phyloP scores from a whole-genome alignment of 2,113 vertebrate species.

The Bujurquina vittata region DNA sequence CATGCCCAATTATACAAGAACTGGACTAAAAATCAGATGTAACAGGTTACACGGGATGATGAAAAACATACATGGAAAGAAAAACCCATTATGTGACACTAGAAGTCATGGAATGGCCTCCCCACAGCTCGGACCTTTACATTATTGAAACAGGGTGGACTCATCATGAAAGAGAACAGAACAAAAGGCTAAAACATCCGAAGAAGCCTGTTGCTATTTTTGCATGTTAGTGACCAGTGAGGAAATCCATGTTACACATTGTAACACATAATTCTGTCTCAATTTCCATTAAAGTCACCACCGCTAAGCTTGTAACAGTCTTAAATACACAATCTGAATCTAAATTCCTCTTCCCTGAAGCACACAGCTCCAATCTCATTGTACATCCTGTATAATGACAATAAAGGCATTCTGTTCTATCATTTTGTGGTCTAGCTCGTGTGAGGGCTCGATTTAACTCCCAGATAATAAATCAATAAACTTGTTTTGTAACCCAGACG shows the following conservation, averaged over 20 bases:
- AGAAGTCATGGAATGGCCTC: too few relatives aligned
- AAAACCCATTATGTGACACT: too few relatives aligned
- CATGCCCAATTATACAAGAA: too few relatives aligned
- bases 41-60: too few relatives aligned
- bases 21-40: too few relatives aligned
- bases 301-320: background rate
- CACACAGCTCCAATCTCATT: too few relatives aligned
- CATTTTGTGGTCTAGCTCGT: background rate
- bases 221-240: background rate
- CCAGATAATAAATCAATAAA: constrained; percentile 46
- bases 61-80: too few relatives aligned
- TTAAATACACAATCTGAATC: background rate
- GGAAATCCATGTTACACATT: background rate
- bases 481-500: constrained; percentile 41
- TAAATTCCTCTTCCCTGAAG: constrained; percentile 14
- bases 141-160: background rate
- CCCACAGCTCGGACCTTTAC: background rate
- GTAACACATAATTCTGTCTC: background rate
- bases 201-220: background rate
- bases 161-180: background rate
- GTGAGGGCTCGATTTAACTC: background rate
- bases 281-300: background rate
- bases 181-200: background rate
- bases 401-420: too few relatives aligned
- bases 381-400: too few relatives aligned